Conservation (phyloP, 2,113 vertebrate genomes). For the Oplegnathus fasciatus region DNA sequence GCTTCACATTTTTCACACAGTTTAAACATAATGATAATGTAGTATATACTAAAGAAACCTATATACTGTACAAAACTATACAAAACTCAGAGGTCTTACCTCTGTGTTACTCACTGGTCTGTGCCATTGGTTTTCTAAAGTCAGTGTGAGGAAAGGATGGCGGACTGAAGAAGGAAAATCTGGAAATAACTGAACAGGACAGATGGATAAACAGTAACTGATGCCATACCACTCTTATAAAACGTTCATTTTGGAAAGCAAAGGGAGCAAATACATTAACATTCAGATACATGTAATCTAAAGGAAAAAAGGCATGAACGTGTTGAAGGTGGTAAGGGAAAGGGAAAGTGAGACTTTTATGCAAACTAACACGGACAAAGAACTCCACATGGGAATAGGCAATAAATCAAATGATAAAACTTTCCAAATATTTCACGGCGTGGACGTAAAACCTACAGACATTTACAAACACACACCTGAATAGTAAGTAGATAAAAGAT, state of each 20-base stretch:
- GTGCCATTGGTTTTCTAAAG: conserved; percentile 41
- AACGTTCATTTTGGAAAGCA: conserved; percentile 20
- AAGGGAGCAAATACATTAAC: neutral
- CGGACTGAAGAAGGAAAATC: neutral
- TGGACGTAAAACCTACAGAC: conserved; percentile 42
- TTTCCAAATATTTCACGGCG: conserved; percentile 46
- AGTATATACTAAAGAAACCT: conserved; percentile 67
- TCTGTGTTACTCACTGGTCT: conserved; percentile 51
- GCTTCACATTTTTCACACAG: conserved; percentile 40
- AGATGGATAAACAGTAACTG: conserved; percentile 25
- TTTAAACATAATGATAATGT: conserved; percentile 44
- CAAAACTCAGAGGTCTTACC: conserved; percentile 52
- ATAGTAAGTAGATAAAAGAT: conserved; percentile 45
- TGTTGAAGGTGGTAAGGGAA: neutral
- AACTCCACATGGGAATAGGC: conserved; percentile 11
- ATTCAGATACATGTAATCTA: conserved; percentile 7
- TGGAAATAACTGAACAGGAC: conserved; percentile 12
- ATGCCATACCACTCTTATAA: conserved; percentile 15
- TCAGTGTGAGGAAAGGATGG: conserved; percentile 7
- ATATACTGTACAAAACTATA: conserved; percentile 77
- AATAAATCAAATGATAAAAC: conserved; percentile 23
- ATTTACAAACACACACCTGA: conserved; percentile 58
- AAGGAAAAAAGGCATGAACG: conserved; percentile 9
- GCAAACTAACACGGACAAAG: conserved; percentile 23
- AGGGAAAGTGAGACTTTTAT: conserved; percentile 4